Evolutionary conservation across 2,797 vertebrate species (phyloP).

Genomic region (Balearica regulorum): DNA sequence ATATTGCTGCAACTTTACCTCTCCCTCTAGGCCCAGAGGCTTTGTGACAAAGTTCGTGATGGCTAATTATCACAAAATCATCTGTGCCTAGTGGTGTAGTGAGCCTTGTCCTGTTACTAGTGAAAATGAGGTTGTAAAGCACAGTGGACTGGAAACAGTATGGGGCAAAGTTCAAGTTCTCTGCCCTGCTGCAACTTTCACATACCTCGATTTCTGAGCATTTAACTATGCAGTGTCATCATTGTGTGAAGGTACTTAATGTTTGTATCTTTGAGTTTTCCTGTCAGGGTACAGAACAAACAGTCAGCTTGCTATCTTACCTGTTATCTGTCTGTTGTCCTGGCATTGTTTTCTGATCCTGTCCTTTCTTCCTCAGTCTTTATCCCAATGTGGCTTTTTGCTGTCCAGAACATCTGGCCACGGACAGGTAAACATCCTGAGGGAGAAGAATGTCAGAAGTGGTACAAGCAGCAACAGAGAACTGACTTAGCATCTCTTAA

Average conservation of each 20-base stretch:
- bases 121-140: background rate
- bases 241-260: background rate
- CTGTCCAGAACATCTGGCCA: slow-evolving; percentile 52
- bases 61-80: background rate
- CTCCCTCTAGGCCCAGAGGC: background rate
- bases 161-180: background rate
- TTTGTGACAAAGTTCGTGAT: background rate
- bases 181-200: background rate
- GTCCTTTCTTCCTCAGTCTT: slow-evolving; percentile 46
- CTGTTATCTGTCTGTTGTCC: background rate
- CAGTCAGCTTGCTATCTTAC: background rate
- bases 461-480: background rate
- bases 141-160: background rate
- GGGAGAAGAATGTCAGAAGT: background rate
- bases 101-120: background rate
- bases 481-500: background rate
- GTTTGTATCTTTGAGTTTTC: background rate
- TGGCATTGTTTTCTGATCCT: slow-evolving; percentile 12
- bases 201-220: background rate
- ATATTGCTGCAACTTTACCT: background rate
- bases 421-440: slow-evolving; percentile 51
- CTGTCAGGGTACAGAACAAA: background rate
- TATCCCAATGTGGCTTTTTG: slow-evolving; percentile 41
- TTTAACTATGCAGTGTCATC: background rate
- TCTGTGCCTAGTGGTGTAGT: background rate